phyloP scores from a whole-genome alignment of 2,888 invertebrate species.

The Drosophila subsilvestris region DNA sequence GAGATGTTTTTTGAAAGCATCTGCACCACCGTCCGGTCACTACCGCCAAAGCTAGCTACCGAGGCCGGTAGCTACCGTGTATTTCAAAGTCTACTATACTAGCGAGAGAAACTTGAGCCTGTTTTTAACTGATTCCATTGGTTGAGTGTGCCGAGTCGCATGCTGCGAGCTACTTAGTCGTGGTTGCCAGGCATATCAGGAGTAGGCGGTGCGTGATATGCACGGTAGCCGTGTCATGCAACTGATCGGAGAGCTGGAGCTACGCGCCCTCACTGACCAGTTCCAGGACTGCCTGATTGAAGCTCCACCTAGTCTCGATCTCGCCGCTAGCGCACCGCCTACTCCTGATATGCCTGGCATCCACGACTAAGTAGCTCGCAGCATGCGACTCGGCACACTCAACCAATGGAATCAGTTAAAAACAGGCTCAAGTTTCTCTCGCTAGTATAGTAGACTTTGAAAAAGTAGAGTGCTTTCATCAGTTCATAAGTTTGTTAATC shows the following conservation, averaged over 20 bases:
- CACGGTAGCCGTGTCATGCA: slow-evolving; percentile 76
- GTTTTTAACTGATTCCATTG: too few relatives aligned
- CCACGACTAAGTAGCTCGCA: slow-evolving; percentile 65
- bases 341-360: slow-evolving; percentile 53
- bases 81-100: too few relatives aligned
- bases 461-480: slow-evolving; percentile 19
- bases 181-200: too few relatives aligned
- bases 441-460: not conserved
- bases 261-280: slow-evolving; percentile 54
- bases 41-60: slow-evolving; percentile 72
- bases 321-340: slow-evolving; percentile 8
- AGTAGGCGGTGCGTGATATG: too few relatives aligned
- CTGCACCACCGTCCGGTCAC: slow-evolving; percentile 66
- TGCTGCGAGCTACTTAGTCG: too few relatives aligned
- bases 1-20: slow-evolving; percentile 76
- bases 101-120: too few relatives aligned
- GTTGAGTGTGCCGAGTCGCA: too few relatives aligned
- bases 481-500: slow-evolving; percentile 24
- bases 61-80: too few relatives aligned
- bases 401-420: slow-evolving; percentile 9
- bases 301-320: slow-evolving; percentile 19
- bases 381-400: not conserved
- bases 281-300: slow-evolving; percentile 59
- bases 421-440: slow-evolving; percentile 13
- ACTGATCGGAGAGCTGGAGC: slow-evolving; percentile 64